These are phyloP conservation scores for Charaxes varanes DNA, from an alignment of 1,140 invertebrate species.

Conservation along the genomic window DNA sequence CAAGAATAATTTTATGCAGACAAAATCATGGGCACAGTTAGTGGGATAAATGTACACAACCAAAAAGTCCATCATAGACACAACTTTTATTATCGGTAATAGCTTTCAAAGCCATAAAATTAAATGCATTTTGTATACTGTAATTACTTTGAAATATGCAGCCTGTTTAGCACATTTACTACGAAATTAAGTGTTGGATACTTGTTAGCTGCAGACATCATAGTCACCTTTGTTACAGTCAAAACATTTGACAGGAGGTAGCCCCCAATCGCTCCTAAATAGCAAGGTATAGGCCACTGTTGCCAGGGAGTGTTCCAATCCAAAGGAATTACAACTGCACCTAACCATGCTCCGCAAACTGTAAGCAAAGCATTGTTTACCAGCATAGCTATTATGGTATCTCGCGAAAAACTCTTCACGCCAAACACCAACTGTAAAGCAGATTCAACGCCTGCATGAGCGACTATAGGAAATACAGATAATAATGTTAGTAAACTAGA, in stretches of 20 bases:
- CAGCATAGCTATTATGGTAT: slow-evolving; percentile 75
- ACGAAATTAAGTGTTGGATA: slow-evolving; percentile 45
- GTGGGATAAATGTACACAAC: no score
- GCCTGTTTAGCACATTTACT: slow-evolving; percentile 46
- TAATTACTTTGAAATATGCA: slow-evolving; percentile 39
- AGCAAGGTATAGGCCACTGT: slow-evolving; percentile 86
- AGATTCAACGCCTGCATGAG: slow-evolving; percentile 76
- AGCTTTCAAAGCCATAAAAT: no score
- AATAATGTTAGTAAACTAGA: slow-evolving; percentile 78
- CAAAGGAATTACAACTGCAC: slow-evolving; percentile 90
- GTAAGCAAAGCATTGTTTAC: slow-evolving; percentile 76
- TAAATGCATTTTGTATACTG: not conserved
- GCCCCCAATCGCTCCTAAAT: slow-evolving; percentile 80
- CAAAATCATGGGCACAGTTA: no score
- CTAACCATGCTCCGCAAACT: slow-evolving; percentile 90
- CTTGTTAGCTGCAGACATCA: slow-evolving; percentile 46
- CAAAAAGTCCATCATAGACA: no score
- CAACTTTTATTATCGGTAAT: no score
- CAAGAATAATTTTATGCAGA: no score
- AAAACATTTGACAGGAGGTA: slow-evolving; percentile 76
- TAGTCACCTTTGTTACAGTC: slow-evolving; percentile 59
- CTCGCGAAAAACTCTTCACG: slow-evolving; percentile 60
- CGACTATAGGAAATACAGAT: slow-evolving; percentile 79
- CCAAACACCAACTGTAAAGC: slow-evolving; percentile 74
- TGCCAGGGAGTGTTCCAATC: slow-evolving; percentile 96